phyloP scores from a whole-genome alignment of 2,888 invertebrate species.

The Drosophila ezoana region DNA sequence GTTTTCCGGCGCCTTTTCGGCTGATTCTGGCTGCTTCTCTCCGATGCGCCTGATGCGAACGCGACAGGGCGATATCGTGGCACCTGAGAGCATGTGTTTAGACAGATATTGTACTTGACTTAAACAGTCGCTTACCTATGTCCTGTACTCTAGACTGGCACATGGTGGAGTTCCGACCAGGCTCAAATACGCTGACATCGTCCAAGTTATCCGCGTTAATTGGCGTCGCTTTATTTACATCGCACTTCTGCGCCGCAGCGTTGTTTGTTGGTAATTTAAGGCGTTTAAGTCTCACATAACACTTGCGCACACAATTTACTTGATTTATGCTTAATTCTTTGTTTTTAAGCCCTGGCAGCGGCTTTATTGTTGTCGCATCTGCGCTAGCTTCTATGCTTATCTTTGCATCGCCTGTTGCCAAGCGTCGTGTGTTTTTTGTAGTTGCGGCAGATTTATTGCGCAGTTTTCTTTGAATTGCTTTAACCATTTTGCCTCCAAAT shows the following conservation, averaged over 20 bases:
- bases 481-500: slow-evolving; percentile 43
- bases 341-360: not conserved
- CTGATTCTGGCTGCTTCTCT: not conserved
- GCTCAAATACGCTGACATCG: slow-evolving; percentile 36
- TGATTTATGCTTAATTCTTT: not conserved
- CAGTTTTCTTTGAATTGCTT: not conserved
- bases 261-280: slow-evolving; percentile 5
- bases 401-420: not conserved
- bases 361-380: not conserved
- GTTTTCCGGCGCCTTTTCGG: not conserved
- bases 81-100: not conserved
- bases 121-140: not conserved
- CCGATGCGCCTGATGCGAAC: not conserved
- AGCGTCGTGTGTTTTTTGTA: not conserved
- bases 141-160: not conserved
- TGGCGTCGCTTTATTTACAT: not conserved
- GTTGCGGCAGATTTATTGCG: not conserved
- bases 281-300: slow-evolving; percentile 51
- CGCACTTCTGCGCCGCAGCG: not conserved
- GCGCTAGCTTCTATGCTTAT: not conserved
- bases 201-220: not conserved
- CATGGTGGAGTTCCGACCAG: slow-evolving; percentile 56
- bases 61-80: not conserved
- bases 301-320: slow-evolving; percentile 19
- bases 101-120: not conserved